Evolutionary conservation across 2,113 vertebrate species (phyloP).

Genomic region (Budorcas taxicolor): DNA sequence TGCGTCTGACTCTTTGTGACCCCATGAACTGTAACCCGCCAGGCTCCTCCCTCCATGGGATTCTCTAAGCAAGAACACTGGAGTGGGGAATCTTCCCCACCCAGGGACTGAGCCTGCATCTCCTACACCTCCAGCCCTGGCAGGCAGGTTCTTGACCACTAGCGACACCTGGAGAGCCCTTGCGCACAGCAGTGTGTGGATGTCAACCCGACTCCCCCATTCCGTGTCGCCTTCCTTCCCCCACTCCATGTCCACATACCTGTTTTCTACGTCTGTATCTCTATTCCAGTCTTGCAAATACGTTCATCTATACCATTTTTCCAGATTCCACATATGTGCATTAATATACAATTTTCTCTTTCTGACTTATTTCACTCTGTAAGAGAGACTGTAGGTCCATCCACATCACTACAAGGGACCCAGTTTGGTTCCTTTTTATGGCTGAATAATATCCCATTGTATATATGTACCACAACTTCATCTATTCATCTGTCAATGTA

Average conservation of each 20-base stretch:
- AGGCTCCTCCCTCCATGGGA: not conserved
- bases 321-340: not conserved
- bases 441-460: not conserved
- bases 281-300: not conserved
- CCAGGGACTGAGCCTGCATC: not conserved
- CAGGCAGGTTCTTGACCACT: not conserved
- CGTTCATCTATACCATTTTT: not conserved
- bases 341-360: not conserved
- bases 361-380: not conserved
- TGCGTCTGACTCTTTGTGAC: not conserved
- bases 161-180: not conserved
- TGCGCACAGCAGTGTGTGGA: not conserved
- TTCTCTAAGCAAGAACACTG: not conserved
- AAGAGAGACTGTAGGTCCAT: not conserved
- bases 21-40: not conserved
- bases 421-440: not conserved
- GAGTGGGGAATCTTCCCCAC: not conserved
- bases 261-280: not conserved
- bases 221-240: fast-evolving
- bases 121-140: not conserved
- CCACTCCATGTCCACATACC: not conserved
- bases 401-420: not conserved
- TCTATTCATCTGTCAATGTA: not conserved
- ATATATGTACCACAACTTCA: not conserved
- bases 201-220: not conserved